Conservation (phyloP, 2,797 vertebrate genomes). For the Sebastes reedi region DNA sequence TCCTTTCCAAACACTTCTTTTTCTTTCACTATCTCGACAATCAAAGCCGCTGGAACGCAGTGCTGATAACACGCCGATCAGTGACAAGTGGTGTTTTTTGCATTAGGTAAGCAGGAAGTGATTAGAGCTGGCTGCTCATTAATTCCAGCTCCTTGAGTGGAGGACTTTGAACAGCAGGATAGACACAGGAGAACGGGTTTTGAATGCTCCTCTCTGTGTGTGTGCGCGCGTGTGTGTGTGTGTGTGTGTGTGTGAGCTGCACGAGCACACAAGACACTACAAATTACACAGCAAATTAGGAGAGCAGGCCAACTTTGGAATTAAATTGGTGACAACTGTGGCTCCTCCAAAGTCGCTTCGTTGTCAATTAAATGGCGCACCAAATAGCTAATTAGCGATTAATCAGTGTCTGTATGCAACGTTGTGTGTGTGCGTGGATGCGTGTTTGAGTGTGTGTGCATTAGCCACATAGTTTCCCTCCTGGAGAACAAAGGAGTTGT, state of each 20-base stretch:
- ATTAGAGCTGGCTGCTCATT: constrained; percentile 68
- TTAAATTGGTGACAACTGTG: constrained; percentile 64
- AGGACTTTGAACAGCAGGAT: constrained; percentile 58
- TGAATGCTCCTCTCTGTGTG: constrained; percentile 9
- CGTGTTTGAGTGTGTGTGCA: neutral
- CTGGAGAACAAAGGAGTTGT: constrained; percentile 33
- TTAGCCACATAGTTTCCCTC: neutral
- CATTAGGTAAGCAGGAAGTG: constrained; percentile 52
- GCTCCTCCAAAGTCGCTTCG: constrained; percentile 46
- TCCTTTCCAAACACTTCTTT: neutral
- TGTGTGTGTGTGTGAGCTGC: neutral
- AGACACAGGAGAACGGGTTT: constrained; percentile 37
- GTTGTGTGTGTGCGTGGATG: neutral
- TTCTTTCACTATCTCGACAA: neutral
- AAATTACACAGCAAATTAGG: constrained; percentile 66
- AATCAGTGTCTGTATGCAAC: constrained; percentile 26
- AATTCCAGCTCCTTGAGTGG: constrained; percentile 57
- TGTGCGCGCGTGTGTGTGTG: neutral
- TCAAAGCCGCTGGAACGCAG: neutral
- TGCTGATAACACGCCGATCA: neutral
- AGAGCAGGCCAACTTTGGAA: constrained; percentile 54
- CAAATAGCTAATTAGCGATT: constrained; percentile 67
- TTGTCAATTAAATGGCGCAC: constrained; percentile 58
- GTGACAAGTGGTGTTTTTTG: constrained; percentile 13
- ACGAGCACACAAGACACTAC: constrained; percentile 33